Evolutionary conservation across 37 sponge, comb jelly and placozoan species (phyloP).

Genomic region (Ianthella basta): DNA sequence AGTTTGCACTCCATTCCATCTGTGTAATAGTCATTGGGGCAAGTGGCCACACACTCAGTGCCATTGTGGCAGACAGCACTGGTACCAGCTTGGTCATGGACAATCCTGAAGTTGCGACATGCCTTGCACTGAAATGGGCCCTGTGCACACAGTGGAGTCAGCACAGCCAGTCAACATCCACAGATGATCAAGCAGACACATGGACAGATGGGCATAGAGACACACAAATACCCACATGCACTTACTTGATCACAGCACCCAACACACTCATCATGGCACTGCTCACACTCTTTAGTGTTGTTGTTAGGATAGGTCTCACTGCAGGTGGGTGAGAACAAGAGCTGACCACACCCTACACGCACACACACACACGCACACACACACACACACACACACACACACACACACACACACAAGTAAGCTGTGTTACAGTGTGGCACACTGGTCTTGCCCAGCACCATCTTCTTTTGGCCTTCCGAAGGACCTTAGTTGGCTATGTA

Average conservation of each 20-base stretch:
- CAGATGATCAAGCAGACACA: not conserved
- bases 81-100: too few species aligned
- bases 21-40: constrained; percentile 51
- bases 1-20: constrained; percentile 23
- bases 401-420: constrained; percentile 29
- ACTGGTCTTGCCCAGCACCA: too few species aligned
- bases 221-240: not conserved
- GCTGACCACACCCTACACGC: too few species aligned
- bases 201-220: not conserved
- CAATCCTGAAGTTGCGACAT: constrained; percentile 33
- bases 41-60: constrained; percentile 45
- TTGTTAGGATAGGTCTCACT: constrained; percentile 45
- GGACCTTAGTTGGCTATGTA: too few species aligned
- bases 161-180: not conserved
- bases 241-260: constrained; percentile 51
- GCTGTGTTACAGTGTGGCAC: not conserved
- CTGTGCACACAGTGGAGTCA: constrained; percentile 22
- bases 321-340: too few species aligned
- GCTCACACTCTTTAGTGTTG: constrained; percentile 34
- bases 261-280: constrained; percentile 51
- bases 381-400: not conserved
- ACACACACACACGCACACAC: not conserved
- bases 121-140: constrained; percentile 44
- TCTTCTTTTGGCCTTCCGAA: too few species aligned
- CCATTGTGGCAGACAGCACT: not conserved